Evolutionary conservation across 2,797 vertebrate genomes (phyloP), one percentile per base, ranked within the genome.

Genomic region (Xiphophorus birchmanni): DNA sequence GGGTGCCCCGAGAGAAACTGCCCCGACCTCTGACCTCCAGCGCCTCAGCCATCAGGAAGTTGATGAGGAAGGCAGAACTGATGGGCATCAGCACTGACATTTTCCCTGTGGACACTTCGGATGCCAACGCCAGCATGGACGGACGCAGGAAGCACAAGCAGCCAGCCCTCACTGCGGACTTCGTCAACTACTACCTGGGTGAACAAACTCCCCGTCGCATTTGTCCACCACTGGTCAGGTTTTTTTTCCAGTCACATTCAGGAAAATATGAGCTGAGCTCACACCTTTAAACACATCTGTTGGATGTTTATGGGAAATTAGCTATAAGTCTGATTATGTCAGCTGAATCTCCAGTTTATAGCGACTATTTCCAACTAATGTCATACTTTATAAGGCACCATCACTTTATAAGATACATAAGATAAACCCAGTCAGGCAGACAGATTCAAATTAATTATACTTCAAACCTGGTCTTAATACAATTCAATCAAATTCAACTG

Each of bases 81-180:
- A 99, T 99, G 98, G 98, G 99, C 35, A 99, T 99, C 89, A 99
- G 98, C 90, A 99, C 98, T 0, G 98, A 99, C 89, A 99, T 99
- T 80, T 99, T 99, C 85, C 98, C 99, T 0, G 98, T 99, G 85
- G 99, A 99, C 89, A 99, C 97, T 35, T 97, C 98, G 0, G 98
- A 99, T 82, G 97, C 97, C 23, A 99, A 95, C 65, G 97, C 99
- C 92, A 99, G 97, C 82, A 95, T 99, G 91, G 99, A 99, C 32
- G 98, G 98, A 76, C 97, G 99, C 77, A 95, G 98, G 83, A 99
- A 99, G 80, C 98, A 99, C 92, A 99, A 99, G 76, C 99, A 99
- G 23, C 99, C 99, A 0, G 98, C 98, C 3, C 96, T 99, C 79
- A 98, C 98, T 1, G 96, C 99, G 7, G 99, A 99, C 93, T 99